phyloP scores from a whole-genome alignment of 2,888 invertebrate genomes.

The Athalia cordata region DNA sequence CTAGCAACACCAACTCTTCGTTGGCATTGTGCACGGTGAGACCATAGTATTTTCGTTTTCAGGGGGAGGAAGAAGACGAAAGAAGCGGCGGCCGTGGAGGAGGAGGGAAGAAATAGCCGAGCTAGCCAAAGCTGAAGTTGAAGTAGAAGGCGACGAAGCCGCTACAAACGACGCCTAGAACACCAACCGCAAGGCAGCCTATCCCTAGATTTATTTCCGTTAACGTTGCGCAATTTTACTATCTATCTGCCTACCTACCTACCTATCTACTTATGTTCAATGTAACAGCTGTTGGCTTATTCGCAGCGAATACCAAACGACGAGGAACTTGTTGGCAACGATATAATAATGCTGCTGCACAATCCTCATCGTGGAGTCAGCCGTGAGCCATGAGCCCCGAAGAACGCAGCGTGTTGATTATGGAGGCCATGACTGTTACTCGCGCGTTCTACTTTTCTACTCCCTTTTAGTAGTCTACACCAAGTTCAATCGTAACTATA shows the following conservation, averaged over 20 bases:
- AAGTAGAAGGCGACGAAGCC: slow-evolving; percentile 57
- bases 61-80: background rate
- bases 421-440: slow-evolving; percentile 43
- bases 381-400: slow-evolving; percentile 50
- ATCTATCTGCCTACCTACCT: too few relatives aligned
- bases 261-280: slow-evolving; percentile 48
- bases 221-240: slow-evolving; percentile 61
- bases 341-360: slow-evolving; percentile 33
- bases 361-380: slow-evolving; percentile 46
- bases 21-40: slow-evolving; percentile 18
- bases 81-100: background rate
- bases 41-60: slow-evolving; percentile 25
- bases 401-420: slow-evolving; percentile 6
- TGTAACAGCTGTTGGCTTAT: slow-evolving; percentile 47
- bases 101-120: too few relatives aligned
- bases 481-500: background rate
- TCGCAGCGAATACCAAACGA: slow-evolving; percentile 7
- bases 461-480: background rate
- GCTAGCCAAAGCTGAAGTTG: slow-evolving; percentile 47
- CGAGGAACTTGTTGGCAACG: slow-evolving; percentile 48
- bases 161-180: slow-evolving; percentile 56
- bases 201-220: slow-evolving; percentile 68
- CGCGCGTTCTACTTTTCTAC: slow-evolving; percentile 34
- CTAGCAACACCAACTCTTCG: slow-evolving; percentile 37
- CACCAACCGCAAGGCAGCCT: slow-evolving; percentile 60